phyloP scores from a whole-genome alignment of 1,140 invertebrate species.

The Capitella teleta region DNA sequence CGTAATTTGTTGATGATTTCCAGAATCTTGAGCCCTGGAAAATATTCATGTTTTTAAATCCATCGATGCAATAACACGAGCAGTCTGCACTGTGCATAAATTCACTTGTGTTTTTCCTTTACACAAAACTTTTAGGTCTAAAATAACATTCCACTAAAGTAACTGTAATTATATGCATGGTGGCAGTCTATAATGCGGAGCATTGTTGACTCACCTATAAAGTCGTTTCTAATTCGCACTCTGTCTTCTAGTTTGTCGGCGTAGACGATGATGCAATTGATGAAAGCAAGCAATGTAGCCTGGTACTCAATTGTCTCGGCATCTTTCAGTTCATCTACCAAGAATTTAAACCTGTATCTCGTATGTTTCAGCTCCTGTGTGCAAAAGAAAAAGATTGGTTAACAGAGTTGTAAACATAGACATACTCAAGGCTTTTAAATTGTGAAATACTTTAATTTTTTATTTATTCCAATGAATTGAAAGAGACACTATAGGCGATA shows the following conservation, averaged over 20 bases:
- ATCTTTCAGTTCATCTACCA: conserved; percentile 73
- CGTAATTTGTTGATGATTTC: conserved; percentile 1
- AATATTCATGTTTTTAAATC: no score
- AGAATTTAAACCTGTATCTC: conserved; percentile 73
- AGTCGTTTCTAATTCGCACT: conserved; percentile 79
- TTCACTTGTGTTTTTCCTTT: no score
- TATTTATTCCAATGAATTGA: not conserved
- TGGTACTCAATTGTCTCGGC: conserved; percentile 72
- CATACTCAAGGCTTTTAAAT: not conserved
- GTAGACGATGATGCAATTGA: conserved; percentile 92
- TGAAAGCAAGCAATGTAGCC: conserved; percentile 78
- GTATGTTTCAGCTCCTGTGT: conserved; percentile 17
- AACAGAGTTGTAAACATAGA: not conserved
- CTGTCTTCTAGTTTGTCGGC: conserved; percentile 72
- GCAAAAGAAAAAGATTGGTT: not conserved
- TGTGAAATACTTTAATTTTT: not conserved
- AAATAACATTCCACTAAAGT: no score
- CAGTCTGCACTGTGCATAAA: no score
- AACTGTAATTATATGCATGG: no score
- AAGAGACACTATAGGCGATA: no score
- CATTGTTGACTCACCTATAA: conserved; percentile 64
- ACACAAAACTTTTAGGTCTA: no score
- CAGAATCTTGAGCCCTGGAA: conserved; percentile 4
- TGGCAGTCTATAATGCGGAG: no score
- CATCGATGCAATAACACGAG: no score